Percentiles rank a stretch among this genome's conserved stretches.
Evolutionary conservation across 2,797 vertebrate species (phyloP).

Genomic region (Pseudochirops cupreus): DNA sequence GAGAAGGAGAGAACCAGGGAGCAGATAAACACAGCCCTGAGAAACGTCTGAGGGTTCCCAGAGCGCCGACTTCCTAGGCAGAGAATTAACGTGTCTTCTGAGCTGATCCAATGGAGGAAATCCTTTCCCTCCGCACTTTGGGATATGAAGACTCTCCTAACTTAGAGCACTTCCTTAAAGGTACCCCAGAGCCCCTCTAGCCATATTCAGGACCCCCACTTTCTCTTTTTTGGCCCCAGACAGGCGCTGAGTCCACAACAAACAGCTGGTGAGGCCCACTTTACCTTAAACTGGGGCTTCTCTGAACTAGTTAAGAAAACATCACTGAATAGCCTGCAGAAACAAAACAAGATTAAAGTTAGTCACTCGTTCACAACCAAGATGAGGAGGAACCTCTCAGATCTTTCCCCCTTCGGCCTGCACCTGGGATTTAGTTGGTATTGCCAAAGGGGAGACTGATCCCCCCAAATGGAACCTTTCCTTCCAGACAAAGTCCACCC

Average conservation of each 20-base stretch:
- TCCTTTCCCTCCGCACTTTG: slow-evolving; percentile 10
- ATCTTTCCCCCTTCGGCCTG: neutral
- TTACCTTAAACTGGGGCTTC: slow-evolving; percentile 96
- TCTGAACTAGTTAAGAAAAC: slow-evolving; percentile 92
- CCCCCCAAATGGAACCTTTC: neutral
- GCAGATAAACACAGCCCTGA: neutral
- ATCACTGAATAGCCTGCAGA: slow-evolving; percentile 93
- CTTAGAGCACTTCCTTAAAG: neutral
- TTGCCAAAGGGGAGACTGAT: neutral
- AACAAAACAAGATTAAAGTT: slow-evolving; percentile 24
- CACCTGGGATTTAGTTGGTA: neutral
- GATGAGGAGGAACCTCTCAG: neutral
- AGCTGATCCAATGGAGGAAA: slow-evolving; percentile 41
- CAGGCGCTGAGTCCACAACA: neutral
- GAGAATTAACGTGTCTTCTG: slow-evolving; percentile 41
- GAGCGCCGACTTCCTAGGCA: neutral
- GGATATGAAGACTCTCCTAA: slow-evolving; percentile 28
- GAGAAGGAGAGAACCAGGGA: neutral
- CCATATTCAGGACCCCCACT: neutral
- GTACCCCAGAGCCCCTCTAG: neutral
- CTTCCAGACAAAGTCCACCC: neutral
- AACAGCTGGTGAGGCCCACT: slow-evolving; percentile 29
- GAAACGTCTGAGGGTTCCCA: neutral
- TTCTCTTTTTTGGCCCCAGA: slow-evolving; percentile 2
- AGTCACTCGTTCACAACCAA: slow-evolving; percentile 38